Percentiles rank a stretch among this genome's conserved stretches.
These are phyloP conservation scores for Adelosebastes latens DNA, from an alignment of 2,797 vertebrate genomes.

Conservation along the genomic window DNA sequence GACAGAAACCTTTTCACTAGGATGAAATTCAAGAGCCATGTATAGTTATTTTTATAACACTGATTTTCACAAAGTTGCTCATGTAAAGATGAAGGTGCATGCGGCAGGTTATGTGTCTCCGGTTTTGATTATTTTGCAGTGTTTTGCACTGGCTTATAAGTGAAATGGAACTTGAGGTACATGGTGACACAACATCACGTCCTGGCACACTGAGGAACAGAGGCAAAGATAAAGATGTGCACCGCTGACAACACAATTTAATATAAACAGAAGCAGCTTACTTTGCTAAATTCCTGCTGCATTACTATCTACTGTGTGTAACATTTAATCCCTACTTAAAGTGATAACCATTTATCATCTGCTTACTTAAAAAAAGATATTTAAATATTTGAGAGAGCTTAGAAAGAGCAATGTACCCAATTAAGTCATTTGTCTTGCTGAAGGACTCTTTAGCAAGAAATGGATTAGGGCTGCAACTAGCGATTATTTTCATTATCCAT, in stretches of 20 bases:
- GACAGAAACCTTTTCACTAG: not conserved
- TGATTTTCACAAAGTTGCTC: not conserved
- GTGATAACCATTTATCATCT: not conserved
- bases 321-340: not conserved
- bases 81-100: not conserved
- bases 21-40: not conserved
- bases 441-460: not conserved
- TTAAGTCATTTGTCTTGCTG: not conserved
- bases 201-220: not conserved
- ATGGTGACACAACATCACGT: not conserved
- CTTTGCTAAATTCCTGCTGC: not conserved
- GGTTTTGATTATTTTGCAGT: not conserved
- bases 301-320: not conserved
- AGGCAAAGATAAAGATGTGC: not conserved
- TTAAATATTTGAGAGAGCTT: not conserved
- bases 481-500: not conserved
- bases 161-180: not conserved
- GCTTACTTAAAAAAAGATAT: not conserved
- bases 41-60: too few relatives aligned
- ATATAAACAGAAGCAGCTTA: conserved; percentile 17
- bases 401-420: not conserved
- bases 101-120: not conserved
- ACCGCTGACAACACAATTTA: not conserved
- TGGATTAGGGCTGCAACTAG: not conserved
- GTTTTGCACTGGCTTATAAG: not conserved